Evolutionary conservation across 1,140 invertebrate species (phyloP).

Genomic region (Augochlora pura): DNA sequence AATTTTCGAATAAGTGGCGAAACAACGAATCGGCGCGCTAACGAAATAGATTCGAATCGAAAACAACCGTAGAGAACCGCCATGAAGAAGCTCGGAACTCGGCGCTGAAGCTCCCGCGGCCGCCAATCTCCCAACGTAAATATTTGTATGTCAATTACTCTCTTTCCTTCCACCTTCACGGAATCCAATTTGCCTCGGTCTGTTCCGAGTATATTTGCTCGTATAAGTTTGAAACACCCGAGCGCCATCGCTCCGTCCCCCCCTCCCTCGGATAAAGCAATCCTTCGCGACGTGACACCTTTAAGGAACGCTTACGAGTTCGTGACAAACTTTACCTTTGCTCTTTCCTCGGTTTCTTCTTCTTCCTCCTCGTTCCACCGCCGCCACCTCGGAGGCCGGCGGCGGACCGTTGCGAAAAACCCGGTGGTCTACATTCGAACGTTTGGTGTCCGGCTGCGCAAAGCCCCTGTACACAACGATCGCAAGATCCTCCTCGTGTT

Average conservation of each 20-base stretch:
- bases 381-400: no score
- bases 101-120: not conserved
- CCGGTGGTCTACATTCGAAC: not conserved
- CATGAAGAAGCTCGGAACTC: not conserved
- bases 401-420: not conserved
- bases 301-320: slow-evolving; percentile 7
- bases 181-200: slow-evolving; percentile 15
- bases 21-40: not conserved
- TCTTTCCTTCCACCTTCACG: not conserved
- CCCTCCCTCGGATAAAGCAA: slow-evolving; percentile 26
- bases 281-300: slow-evolving; percentile 4
- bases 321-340: slow-evolving; percentile 18
- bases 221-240: not conserved
- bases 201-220: not conserved
- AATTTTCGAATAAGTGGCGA: not conserved
- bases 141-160: slow-evolving; percentile 3
- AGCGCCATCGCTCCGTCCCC: not conserved
- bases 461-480: no score
- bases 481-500: no score
- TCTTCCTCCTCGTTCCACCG: no score
- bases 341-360: slow-evolving; percentile 20
- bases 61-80: not conserved
- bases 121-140: not conserved
- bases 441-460: not conserved
- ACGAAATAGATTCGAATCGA: not conserved